These are phyloP conservation scores for Danaus chrysippus DNA, from an alignment of 2,888 invertebrate species.

Conservation along the genomic window DNA sequence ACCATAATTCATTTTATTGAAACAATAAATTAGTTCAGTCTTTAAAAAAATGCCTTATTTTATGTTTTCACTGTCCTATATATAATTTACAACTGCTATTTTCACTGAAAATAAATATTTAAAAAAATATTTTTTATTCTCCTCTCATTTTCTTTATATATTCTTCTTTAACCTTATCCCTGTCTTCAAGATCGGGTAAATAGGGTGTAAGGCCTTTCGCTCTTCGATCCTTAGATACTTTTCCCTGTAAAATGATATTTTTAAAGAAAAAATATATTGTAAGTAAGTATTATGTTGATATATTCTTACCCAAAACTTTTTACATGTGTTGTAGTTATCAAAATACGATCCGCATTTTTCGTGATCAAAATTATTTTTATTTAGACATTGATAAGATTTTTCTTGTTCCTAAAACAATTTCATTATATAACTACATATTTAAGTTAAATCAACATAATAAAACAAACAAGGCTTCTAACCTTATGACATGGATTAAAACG, in stretches of 20 bases:
- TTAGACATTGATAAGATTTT: slow-evolving; percentile 84
- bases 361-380: slow-evolving; percentile 82
- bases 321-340: slow-evolving; percentile 88
- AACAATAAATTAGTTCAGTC: slow-evolving; percentile 10
- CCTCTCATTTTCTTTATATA: slow-evolving; percentile 61
- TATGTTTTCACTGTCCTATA: slow-evolving; percentile 16
- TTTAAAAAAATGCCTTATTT: slow-evolving; percentile 12
- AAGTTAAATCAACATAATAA: not conserved
- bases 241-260: slow-evolving; percentile 66
- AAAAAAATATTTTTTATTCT: slow-evolving; percentile 12
- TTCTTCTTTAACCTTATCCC: slow-evolving; percentile 82
- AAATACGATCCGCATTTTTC: slow-evolving; percentile 83
- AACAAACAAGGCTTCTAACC: slow-evolving; percentile 39
- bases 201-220: slow-evolving; percentile 81
- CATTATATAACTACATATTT: slow-evolving; percentile 11
- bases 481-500: slow-evolving; percentile 64
- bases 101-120: not conserved
- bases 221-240: slow-evolving; percentile 79
- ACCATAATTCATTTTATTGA: slow-evolving; percentile 12
- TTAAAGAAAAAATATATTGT: not conserved
- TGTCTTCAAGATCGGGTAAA: slow-evolving; percentile 84
- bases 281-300: not conserved
- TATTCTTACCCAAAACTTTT: slow-evolving; percentile 87
- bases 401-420: slow-evolving; percentile 81
- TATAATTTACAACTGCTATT: not conserved